A percentile compares a stretch with the other conserved stretches of the same genome.
These are phyloP conservation scores for Athalia cordata DNA, from an alignment of 2,888 invertebrate genomes.

Conservation along the genomic window DNA sequence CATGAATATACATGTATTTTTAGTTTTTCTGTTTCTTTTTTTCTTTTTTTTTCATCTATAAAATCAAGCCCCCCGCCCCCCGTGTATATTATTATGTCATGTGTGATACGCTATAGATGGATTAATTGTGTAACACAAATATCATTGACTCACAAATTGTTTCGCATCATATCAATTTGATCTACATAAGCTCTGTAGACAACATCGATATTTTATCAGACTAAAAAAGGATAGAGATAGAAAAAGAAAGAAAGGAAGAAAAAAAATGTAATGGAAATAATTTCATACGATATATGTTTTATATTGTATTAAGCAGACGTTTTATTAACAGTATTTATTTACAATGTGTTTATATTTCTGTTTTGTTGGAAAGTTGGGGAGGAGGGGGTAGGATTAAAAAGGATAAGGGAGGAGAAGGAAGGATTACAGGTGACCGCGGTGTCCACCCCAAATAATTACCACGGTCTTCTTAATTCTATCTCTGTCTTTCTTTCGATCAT, in stretches of 20 bases:
- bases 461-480: slow-evolving; percentile 13
- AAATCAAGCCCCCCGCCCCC: not conserved
- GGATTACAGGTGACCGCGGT: slow-evolving; percentile 21
- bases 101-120: too few species aligned
- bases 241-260: not conserved
- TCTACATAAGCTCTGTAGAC: not conserved
- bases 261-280: not conserved
- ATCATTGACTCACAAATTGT: slow-evolving; percentile 15
- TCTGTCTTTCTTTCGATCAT: slow-evolving; percentile 12
- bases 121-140: too few species aligned
- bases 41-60: not conserved
- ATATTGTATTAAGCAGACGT: slow-evolving; percentile 43
- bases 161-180: slow-evolving; percentile 36
- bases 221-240: not conserved
- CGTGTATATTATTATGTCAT: not conserved
- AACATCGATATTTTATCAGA: too few species aligned
- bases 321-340: slow-evolving; percentile 46
- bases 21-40: slow-evolving; percentile 18
- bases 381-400: not conserved
- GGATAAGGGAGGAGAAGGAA: slow-evolving; percentile 2
- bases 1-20: slow-evolving; percentile 30
- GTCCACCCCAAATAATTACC: slow-evolving; percentile 16
- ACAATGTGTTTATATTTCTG: slow-evolving; percentile 39
- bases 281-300: not conserved
- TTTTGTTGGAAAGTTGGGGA: not conserved